Conservation (phyloP, 2,888 invertebrate genomes). For the Drosophila nigricruria region DNA sequence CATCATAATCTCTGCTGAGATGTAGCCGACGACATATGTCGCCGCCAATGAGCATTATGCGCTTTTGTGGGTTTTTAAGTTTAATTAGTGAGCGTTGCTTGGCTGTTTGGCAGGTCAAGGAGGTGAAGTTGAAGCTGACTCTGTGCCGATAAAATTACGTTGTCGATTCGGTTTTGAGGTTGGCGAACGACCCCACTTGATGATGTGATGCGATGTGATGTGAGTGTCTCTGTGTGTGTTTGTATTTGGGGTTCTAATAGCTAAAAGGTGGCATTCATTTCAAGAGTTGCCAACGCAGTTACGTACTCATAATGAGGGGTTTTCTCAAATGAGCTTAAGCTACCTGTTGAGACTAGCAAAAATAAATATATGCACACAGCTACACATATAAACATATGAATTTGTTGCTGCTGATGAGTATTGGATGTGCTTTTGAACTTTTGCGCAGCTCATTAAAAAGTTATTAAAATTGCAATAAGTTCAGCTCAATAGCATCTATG, state of each 20-base stretch:
- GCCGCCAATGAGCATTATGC: constrained; percentile 45
- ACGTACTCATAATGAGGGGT: neutral
- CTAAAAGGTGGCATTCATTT: constrained; percentile 10
- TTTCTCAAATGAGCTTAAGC: neutral
- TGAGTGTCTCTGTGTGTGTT: neutral
- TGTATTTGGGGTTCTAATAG: constrained; percentile 13
- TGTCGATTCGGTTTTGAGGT: constrained; percentile 62
- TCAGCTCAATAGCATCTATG: neutral
- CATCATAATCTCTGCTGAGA: constrained; percentile 19
- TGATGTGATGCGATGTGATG: neutral
- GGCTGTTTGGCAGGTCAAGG: constrained; percentile 11
- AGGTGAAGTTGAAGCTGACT: constrained; percentile 34
- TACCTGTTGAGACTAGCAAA: neutral
- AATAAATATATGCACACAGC: neutral
- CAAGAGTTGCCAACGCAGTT: constrained; percentile 21
- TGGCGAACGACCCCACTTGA: constrained; percentile 24
- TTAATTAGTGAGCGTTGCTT: constrained; percentile 60
- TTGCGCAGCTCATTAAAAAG: constrained; percentile 1
- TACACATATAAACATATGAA: neutral
- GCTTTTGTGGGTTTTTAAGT: constrained; percentile 64
- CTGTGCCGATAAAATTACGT: constrained; percentile 49
- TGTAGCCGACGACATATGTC: constrained; percentile 30
- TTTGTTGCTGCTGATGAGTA: constrained; percentile 1
- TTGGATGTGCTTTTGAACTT: constrained; percentile 14
- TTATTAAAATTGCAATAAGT: neutral